A percentile compares a stretch with the other conserved stretches of the same genome.
phyloP scores from a whole-genome alignment of 2,888 invertebrate genomes.

The Hirudinaria manillensis region DNA sequence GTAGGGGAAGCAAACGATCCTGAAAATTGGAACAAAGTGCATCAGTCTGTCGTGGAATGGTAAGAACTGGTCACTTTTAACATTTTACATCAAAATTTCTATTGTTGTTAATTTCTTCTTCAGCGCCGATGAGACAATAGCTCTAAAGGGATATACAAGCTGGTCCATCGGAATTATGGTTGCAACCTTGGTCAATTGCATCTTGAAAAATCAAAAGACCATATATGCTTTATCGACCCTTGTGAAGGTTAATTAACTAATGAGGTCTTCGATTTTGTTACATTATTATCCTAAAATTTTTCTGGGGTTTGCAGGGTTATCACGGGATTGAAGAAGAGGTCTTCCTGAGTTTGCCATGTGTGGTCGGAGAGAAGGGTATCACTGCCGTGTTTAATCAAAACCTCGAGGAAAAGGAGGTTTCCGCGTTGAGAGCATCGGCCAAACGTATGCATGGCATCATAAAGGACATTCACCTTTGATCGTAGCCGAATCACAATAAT shows the following conservation, averaged over 20 bases:
- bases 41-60: conserved; percentile 73
- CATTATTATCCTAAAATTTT: background rate
- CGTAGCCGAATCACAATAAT: too few relatives aligned
- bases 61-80: conserved; percentile 40
- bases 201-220: conserved; percentile 68
- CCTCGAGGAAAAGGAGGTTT: background rate
- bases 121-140: conserved; percentile 79
- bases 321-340: conserved; percentile 76
- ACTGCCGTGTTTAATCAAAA: conserved; percentile 63
- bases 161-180: conserved; percentile 83
- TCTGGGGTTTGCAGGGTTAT: conserved; percentile 62
- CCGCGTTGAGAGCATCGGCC: background rate
- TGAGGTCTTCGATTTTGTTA: too few relatives aligned
- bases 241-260: conserved; percentile 59
- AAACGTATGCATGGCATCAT: background rate
- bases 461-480: background rate
- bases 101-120: background rate
- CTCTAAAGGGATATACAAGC: conserved; percentile 80
- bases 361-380: conserved; percentile 60
- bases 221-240: conserved; percentile 74
- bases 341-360: conserved; percentile 76
- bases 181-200: conserved; percentile 65
- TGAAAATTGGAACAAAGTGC: conserved; percentile 73
- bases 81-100: background rate
- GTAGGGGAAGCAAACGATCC: conserved; percentile 69